These are phyloP conservation scores for Marcusenius ussheri DNA, from an alignment of 2,113 vertebrate species.

Conservation along the genomic window DNA sequence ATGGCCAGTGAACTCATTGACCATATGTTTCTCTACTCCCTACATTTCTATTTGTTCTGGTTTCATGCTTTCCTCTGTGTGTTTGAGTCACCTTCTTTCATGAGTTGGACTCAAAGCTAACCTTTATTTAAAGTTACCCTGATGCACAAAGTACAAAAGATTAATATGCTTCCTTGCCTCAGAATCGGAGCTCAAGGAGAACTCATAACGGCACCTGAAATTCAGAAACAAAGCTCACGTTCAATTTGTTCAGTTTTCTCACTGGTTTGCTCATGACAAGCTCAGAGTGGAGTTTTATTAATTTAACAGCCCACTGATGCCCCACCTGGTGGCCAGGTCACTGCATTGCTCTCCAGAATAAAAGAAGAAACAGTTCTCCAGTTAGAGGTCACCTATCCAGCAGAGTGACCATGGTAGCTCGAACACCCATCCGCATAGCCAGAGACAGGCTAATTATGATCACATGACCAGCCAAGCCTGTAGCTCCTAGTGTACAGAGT, in stretches of 20 bases:
- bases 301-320: neutral
- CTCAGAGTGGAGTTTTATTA: neutral
- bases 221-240: neutral
- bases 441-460: neutral
- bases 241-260: neutral
- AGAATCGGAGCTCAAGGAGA: neutral
- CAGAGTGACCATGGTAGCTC: neutral
- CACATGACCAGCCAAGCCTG: neutral
- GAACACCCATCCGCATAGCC: neutral
- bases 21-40: neutral
- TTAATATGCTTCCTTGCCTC: neutral
- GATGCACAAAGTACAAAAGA: neutral
- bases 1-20: neutral
- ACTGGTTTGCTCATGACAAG: neutral
- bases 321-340: neutral
- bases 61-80: neutral
- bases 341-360: neutral
- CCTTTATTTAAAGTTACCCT: neutral
- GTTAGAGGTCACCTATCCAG: neutral
- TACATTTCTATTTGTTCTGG: neutral
- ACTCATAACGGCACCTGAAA: neutral
- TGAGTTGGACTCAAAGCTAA: neutral
- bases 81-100: neutral
- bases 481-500: neutral
- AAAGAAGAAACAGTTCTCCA: neutral